A percentile compares a stretch with the other conserved stretches of the same genome.
phyloP scores from a whole-genome alignment of 2,888 invertebrate species.

The Mamestra brassicae region DNA sequence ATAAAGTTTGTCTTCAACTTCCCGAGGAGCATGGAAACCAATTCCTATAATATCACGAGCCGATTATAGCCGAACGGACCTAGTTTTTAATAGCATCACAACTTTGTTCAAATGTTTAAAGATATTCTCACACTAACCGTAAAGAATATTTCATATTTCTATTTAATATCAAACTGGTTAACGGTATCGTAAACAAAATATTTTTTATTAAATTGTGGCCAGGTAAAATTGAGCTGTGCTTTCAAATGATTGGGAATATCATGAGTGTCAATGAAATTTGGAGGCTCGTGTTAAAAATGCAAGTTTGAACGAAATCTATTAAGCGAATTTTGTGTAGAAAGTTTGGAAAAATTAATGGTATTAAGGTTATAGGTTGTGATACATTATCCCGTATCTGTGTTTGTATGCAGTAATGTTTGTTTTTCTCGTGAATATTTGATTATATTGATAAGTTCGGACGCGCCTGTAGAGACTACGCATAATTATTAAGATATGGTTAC shows the following conservation, averaged over 20 bases:
- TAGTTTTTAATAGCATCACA: constrained; percentile 30
- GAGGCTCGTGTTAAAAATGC: constrained; percentile 41
- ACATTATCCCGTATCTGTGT: constrained; percentile 53
- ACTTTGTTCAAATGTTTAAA: constrained; percentile 26
- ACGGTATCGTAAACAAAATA: constrained; percentile 66
- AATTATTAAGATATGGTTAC: constrained; percentile 48
- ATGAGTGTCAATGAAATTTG: constrained; percentile 18
- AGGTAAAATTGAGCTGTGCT: constrained; percentile 27
- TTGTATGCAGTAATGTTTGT: constrained; percentile 64
- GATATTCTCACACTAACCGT: constrained; percentile 45
- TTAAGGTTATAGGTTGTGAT: constrained; percentile 71
- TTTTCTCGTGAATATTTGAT: constrained; percentile 69
- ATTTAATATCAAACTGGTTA: constrained; percentile 61
- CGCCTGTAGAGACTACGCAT: constrained; percentile 46
- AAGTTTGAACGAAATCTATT: constrained; percentile 62
- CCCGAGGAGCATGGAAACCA: constrained; percentile 4
- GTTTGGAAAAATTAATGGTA: constrained; percentile 70
- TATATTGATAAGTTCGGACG: constrained; percentile 56
- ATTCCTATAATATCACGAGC: constrained; percentile 43
- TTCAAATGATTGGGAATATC: background rate
- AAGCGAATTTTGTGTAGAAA: constrained; percentile 73
- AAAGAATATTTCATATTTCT: constrained; percentile 53
- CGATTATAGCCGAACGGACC: constrained; percentile 21
- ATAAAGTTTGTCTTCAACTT: constrained; percentile 27
- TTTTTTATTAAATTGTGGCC: constrained; percentile 48